These are phyloP conservation scores for Sebastes baramenuke DNA, from an alignment of 2,797 vertebrate genomes.

Conservation along the genomic window DNA sequence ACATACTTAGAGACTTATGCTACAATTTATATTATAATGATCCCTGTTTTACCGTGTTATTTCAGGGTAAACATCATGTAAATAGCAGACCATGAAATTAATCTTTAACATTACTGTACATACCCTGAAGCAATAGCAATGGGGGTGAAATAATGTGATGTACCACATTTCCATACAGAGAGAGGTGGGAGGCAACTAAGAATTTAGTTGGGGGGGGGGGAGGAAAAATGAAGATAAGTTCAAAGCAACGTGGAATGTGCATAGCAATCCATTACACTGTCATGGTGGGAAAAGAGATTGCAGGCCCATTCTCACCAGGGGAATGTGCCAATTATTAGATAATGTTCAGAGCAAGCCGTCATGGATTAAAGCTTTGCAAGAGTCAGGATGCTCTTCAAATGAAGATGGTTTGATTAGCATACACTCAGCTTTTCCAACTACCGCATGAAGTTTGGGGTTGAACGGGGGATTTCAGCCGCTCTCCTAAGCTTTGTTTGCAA, in stretches of 20 bases:
- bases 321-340: constrained; percentile 73
- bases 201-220: constrained; percentile 21
- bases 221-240: constrained; percentile 47
- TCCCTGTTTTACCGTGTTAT: constrained; percentile 17
- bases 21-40: constrained; percentile 32
- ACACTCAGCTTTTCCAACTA: constrained; percentile 25
- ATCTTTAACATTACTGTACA: constrained; percentile 55
- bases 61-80: constrained; percentile 55
- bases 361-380: constrained; percentile 68
- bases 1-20: constrained; percentile 14
- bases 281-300: constrained; percentile 60
- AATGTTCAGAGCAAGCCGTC: constrained; percentile 67
- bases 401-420: constrained; percentile 69
- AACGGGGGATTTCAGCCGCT: constrained; percentile 19
- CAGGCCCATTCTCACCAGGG: constrained; percentile 58
- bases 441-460: constrained; percentile 34
- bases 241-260: constrained; percentile 66
- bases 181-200: constrained; percentile 44
- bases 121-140: constrained; percentile 34
- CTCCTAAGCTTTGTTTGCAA: constrained; percentile 28
- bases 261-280: constrained; percentile 65
- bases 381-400: constrained; percentile 66
- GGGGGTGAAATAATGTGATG: constrained; percentile 45
- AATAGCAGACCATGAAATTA: constrained; percentile 51
- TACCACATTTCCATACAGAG: constrained; percentile 52